Percentiles rank a stretch among this genome's conserved stretches.
phyloP scores from a whole-genome alignment of 2,888 invertebrate genomes.

The Leistus spinibarbis region DNA sequence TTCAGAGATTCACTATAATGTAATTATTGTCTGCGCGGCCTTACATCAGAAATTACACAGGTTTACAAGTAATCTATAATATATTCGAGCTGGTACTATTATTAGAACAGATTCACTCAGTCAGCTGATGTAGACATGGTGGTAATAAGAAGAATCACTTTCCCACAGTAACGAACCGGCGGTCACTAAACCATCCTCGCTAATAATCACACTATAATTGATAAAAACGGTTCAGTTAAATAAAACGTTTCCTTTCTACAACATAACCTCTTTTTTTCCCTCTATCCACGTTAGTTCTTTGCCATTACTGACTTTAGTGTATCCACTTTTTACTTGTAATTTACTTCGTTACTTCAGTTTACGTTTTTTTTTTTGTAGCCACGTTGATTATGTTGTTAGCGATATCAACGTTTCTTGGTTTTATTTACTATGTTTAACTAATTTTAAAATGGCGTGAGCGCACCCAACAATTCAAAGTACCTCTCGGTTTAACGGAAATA shows the following conservation, averaged over 20 bases:
- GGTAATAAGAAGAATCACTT: constrained; percentile 1
- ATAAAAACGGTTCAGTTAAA: constrained; percentile 2
- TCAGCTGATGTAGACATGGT: not conserved
- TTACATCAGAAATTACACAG: constrained; percentile 4
- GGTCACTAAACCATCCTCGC: not conserved
- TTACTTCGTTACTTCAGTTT: not conserved
- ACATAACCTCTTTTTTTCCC: not conserved
- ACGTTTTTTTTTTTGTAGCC: no score
- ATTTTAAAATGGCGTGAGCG: no score
- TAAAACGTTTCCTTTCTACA: not conserved
- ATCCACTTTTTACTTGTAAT: not conserved
- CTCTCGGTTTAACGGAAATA: no score
- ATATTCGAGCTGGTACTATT: constrained; percentile 1
- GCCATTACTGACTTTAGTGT: no score
- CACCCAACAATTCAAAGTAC: no score
- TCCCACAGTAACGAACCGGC: not conserved
- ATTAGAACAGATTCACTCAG: constrained; percentile 5
- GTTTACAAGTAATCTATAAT: constrained; percentile 5
- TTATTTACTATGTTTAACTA: no score
- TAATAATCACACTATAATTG: not conserved
- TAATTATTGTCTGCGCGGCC: not conserved
- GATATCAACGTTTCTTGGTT: no score
- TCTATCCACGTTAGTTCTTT: not conserved
- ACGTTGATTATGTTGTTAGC: not conserved
- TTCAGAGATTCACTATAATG: not conserved